Base-by-base conservation (phyloP, 2,797 vertebrate species). In the Rhyacichthys aspro region DNA sequence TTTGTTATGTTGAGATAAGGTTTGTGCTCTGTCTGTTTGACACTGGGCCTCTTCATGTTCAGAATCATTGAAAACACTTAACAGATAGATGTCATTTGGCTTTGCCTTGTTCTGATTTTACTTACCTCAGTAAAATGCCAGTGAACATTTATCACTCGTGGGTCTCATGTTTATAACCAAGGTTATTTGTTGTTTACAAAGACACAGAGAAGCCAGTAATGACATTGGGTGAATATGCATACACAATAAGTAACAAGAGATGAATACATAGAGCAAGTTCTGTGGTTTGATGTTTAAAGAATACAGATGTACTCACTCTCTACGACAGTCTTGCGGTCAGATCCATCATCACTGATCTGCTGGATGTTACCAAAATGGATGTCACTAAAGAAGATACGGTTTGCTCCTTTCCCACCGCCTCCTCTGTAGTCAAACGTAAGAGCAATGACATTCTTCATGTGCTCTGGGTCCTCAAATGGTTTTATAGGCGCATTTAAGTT, bases 331-430 rank as follows among this genome's bases (percentile, higher is more conserved):
- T 89, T 96, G 78, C 95, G 94, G 16, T 94, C 92, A 0, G 94
- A 94, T 66, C 97, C 96, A 0, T 98, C 95, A 0, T 98, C 94
- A 0, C 93, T 97, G 90, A 98, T 98, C 87, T 97, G 95, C 85
- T 99, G 97, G 85, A 99, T 99, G 91, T 99, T 99, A 44, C 97
- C 97, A 0, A 99, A 99, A 90, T 99, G 97, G 85, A 99, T 99
- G 83, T 99, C 97, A 0, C 97, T 99, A 90, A 95, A 98, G 92
- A 99, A 99, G 71, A 98, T 93, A 65, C 97, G 95, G 69, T 97
- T 98, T 68, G 94, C 89, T 28, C 94, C 95, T 6, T 94, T 95
- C 54, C 93, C 93, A 50, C 93, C 93, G 0, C 94, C 93, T 0
- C 94, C 94, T 3, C 94, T 93, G 79, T 97, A 98, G 88, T 99